A percentile compares a stretch with the other conserved stretches of the same genome.
Conservation (phyloP, 2,888 invertebrate genomes). For the Lathronympha strigana region DNA sequence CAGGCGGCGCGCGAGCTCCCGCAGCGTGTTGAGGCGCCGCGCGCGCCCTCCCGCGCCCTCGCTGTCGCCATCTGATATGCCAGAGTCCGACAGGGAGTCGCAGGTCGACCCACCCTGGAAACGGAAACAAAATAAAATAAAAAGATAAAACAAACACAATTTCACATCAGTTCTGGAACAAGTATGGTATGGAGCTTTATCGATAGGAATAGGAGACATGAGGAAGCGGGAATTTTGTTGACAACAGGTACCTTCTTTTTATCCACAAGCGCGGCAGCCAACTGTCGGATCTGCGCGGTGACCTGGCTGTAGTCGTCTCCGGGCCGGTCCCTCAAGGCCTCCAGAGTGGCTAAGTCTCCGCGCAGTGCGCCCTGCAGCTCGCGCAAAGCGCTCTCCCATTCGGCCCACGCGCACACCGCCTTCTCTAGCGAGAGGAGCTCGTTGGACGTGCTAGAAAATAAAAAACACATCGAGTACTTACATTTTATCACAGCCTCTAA, state of each 20-base stretch:
- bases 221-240: too few relatives aligned
- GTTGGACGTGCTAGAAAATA: constrained; percentile 86
- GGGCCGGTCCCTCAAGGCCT: constrained; percentile 81
- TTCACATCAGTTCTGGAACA: not conserved
- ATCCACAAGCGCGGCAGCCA: constrained; percentile 84
- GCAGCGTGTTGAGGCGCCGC: constrained; percentile 86
- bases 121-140: constrained; percentile 11
- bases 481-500: too few relatives aligned
- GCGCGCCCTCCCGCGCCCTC: constrained; percentile 87
- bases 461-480: not conserved
- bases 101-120: constrained; percentile 79
- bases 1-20: constrained; percentile 87
- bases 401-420: constrained; percentile 89
- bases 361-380: constrained; percentile 90
- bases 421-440: constrained; percentile 89
- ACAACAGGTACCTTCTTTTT: constrained; percentile 69
- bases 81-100: constrained; percentile 90
- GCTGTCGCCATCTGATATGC: constrained; percentile 91
- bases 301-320: constrained; percentile 84
- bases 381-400: constrained; percentile 89
- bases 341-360: constrained; percentile 84
- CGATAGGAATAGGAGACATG: too few relatives aligned
- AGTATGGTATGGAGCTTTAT: too few relatives aligned
- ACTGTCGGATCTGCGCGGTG: constrained; percentile 82
- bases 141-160: not conserved